A percentile compares a stretch with the other conserved stretches of the same genome.
Conservation (phyloP, 2,113 vertebrate species). For the Thermophis baileyi region DNA sequence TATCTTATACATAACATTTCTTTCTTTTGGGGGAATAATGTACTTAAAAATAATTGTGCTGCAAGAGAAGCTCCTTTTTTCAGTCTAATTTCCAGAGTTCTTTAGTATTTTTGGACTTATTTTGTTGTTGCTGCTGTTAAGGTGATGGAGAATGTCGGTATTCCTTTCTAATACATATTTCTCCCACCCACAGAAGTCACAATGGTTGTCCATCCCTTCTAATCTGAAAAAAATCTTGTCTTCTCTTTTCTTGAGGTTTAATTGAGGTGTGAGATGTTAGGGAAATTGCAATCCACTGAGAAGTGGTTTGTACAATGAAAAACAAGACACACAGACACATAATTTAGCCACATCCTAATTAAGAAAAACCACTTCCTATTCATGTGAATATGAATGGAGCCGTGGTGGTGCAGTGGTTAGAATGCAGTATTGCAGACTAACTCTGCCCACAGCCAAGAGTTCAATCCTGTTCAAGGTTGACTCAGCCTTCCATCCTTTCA, state of each 20-base stretch:
- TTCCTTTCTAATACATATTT: neutral
- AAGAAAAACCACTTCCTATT: neutral
- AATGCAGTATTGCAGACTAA: neutral
- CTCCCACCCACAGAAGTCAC: neutral
- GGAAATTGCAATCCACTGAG: neutral
- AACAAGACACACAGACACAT: neutral
- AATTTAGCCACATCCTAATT: neutral
- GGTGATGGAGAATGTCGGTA: neutral
- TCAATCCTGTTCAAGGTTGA: neutral
- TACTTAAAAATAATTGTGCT: neutral
- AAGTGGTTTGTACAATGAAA: neutral
- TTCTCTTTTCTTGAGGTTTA: neutral
- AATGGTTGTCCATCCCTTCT: neutral
- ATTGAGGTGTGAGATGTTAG: neutral
- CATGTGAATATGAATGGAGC: neutral
- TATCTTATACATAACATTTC: neutral
- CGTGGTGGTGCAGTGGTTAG: neutral
- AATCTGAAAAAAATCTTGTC: neutral
- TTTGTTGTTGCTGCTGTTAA: neutral
- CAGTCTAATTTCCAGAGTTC: neutral
- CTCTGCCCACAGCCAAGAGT: neutral
- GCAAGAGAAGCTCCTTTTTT: neutral
- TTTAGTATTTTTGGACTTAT: neutral
- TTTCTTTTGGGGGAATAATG: neutral
- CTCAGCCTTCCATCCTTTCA: neutral